A percentile compares a stretch with the other conserved stretches of the same genome.
Conservation (phyloP, 2,888 invertebrate species). For the Agapetus fuscipes region DNA sequence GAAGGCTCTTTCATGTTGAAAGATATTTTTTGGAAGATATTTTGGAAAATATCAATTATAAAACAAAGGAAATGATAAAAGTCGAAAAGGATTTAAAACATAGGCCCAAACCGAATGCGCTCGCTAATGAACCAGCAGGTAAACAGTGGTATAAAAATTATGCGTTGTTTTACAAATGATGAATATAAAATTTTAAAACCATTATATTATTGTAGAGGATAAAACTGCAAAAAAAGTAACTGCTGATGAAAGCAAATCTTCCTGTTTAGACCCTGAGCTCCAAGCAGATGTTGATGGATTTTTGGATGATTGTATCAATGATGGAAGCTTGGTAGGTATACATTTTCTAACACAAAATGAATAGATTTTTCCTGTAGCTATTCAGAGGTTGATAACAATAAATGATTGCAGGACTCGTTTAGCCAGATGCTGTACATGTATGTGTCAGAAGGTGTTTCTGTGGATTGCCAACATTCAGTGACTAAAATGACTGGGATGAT, state of each 20-base stretch:
- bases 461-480: conserved; percentile 59
- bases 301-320: conserved; percentile 51
- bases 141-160: too few relatives aligned
- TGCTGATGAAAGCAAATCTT: too few relatives aligned
- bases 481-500: conserved; percentile 64
- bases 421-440: conserved; percentile 69
- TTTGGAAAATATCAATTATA: conserved; percentile 50
- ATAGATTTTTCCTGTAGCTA: too few relatives aligned
- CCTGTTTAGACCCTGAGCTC: conserved; percentile 29
- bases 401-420: conserved; percentile 58
- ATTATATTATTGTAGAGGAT: not conserved
- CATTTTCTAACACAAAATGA: too few relatives aligned
- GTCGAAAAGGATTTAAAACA: conserved; percentile 5
- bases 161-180: too few relatives aligned
- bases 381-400: too few relatives aligned
- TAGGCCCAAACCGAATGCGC: too few relatives aligned
- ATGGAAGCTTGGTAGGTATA: conserved; percentile 47
- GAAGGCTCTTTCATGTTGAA: conserved; percentile 64
- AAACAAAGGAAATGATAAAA: conserved; percentile 39
- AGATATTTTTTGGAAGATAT: conserved; percentile 75
- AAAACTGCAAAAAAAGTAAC: not conserved
- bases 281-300: conserved; percentile 59
- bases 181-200: not conserved
- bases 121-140: too few relatives aligned
- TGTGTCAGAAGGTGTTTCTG: conserved; percentile 65